These are phyloP conservation scores for Cremastobaeus sp. DNA, from an alignment of 2,888 invertebrate species.

Conservation along the genomic window DNA sequence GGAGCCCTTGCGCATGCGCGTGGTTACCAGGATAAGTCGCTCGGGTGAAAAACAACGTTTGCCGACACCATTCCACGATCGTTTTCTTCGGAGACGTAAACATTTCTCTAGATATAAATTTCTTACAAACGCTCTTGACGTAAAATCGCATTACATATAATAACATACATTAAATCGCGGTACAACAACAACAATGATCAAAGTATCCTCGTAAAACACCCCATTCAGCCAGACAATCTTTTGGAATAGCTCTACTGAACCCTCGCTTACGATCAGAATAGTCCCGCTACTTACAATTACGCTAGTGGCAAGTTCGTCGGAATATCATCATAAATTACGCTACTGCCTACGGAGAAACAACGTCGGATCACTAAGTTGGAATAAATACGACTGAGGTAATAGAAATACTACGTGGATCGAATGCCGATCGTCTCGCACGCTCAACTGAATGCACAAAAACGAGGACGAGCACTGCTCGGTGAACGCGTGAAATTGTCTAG, in stretches of 20 bases:
- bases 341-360: constrained; percentile 33
- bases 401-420: constrained; percentile 42
- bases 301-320: constrained; percentile 30
- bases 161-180: no score
- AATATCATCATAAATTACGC: constrained; percentile 25
- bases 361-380: constrained; percentile 33
- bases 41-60: no score
- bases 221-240: no score
- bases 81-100: no score
- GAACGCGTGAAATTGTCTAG: constrained; percentile 34
- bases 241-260: background rate
- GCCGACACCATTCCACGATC: no score
- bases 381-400: constrained; percentile 56
- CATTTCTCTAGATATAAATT: no score
- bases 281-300: constrained; percentile 13
- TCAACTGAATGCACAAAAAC: constrained; percentile 23
- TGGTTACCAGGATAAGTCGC: no score
- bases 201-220: no score
- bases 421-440: constrained; percentile 22
- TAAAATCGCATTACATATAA: no score
- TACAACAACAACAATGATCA: no score
- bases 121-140: no score
- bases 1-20: no score
- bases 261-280: background rate
- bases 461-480: constrained; percentile 28